phyloP scores from a whole-genome alignment of 1,140 invertebrate species.

The Drosophila repletoides region DNA sequence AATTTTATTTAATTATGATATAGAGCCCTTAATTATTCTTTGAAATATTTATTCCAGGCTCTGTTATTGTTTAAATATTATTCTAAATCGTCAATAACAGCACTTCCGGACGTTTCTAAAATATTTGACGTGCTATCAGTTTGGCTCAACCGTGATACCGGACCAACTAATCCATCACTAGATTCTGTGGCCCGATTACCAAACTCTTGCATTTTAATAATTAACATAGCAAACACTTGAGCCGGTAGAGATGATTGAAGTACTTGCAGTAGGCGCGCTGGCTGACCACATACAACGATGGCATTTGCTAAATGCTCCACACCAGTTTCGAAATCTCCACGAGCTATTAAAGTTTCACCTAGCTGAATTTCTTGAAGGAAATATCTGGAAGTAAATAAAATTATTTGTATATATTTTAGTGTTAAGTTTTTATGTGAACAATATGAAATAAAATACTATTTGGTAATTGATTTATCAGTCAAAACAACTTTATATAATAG shows the following conservation, averaged over 20 bases:
- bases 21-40: constrained; percentile 61
- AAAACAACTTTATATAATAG: no score
- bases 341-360: constrained; percentile 94
- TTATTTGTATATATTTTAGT: not conserved
- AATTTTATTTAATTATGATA: constrained; percentile 49
- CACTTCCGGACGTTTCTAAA: constrained; percentile 54
- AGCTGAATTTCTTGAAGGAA: constrained; percentile 87
- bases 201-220: constrained; percentile 90
- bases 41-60: constrained; percentile 54
- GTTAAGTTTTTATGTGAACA: not conserved
- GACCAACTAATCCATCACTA: constrained; percentile 49
- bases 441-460: not conserved
- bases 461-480: no score
- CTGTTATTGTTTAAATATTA: constrained; percentile 51
- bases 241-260: constrained; percentile 97
- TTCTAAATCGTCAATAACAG: constrained; percentile 74
- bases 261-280: constrained; percentile 93
- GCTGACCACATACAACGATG: constrained; percentile 97
- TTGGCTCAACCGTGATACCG: constrained; percentile 32
- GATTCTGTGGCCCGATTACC: constrained; percentile 67
- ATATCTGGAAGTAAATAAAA: constrained; percentile 64
- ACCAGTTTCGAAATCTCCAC: constrained; percentile 93
- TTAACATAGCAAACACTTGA: constrained; percentile 93
- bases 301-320: constrained; percentile 97
- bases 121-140: constrained; percentile 48